Evolutionary conservation across 2,113 vertebrate species (phyloP).

Genomic region (Peromyscus californicus): DNA sequence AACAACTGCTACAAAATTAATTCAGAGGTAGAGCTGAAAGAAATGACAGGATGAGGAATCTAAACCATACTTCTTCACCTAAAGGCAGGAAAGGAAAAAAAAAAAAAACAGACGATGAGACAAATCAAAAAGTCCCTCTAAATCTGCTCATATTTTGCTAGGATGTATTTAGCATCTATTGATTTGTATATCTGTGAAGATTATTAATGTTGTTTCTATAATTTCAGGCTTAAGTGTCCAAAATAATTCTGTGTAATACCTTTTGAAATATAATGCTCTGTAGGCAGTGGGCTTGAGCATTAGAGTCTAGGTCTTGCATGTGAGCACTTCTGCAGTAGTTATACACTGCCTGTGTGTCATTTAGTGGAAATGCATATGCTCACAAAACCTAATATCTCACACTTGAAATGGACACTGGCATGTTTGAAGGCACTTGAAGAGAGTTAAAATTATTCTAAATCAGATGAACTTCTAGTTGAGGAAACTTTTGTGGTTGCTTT

Average conservation of each 20-base stretch:
- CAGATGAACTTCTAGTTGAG: slow-evolving; percentile 48
- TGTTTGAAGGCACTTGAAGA: background rate
- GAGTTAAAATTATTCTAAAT: slow-evolving; percentile 42
- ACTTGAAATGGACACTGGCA: background rate
- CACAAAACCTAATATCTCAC: background rate
- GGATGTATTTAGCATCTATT: too few species aligned
- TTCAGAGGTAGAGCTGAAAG: background rate
- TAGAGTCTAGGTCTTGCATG: too few species aligned
- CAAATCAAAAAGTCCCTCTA: background rate
- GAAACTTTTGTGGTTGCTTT: slow-evolving; percentile 70
- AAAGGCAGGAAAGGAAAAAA: background rate
- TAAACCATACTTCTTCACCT: background rate
- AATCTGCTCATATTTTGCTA: background rate
- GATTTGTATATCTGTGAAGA: too few species aligned
- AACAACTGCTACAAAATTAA: background rate
- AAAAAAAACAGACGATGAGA: background rate
- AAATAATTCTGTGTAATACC: too few species aligned
- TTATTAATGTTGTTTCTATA: too few species aligned
- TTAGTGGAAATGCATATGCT: too few species aligned
- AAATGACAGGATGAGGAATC: background rate
- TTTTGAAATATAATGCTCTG: too few species aligned
- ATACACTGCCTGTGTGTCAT: too few species aligned
- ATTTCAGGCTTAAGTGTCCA: too few species aligned
- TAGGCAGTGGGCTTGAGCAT: too few species aligned
- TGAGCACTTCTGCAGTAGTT: too few species aligned